Evolutionary conservation across 2,797 vertebrate species (phyloP), one percentile per base, ranked within the genome.

Genomic region (Lepus oiostolus): DNA sequence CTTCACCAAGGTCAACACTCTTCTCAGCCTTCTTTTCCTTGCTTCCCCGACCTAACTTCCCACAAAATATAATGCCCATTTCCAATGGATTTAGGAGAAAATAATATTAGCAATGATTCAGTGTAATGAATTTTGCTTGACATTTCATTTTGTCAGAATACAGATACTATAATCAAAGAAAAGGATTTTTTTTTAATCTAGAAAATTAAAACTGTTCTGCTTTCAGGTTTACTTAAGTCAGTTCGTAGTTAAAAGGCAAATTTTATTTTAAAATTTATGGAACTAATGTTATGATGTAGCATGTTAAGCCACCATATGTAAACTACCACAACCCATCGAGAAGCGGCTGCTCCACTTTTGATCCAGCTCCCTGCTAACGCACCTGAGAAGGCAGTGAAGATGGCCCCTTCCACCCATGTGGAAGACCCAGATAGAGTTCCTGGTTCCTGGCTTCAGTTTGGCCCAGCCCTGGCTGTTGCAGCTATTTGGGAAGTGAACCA

Each of bases 231-330:
- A 88, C 52, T 90, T 77, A 76, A 81, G 68, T 65, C 30, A 75
- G 42, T 94, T 92, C 63, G 81, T 3, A 85, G 47, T 65, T 95
- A 83, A 94, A 94, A 93, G 80, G n/a, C 11, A 35, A 93, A 11
- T 77, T 38, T 65, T 58, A 14, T 58, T 58, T 58, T 58, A 14
- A 13, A 58, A 58, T 58, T 58, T 58, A 58, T 58, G 54, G 54
- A 17, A 17, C 17, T 17, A 58, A 17, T 16, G 54, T 17, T 58
- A 17, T 58, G 54, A 16, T 17, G 17, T 11, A 58, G 54, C 4
- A 17, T 13, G 54, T 58, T 58, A 58, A 58, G 54, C 54, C 54
- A 58, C 13, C 17, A 17, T 17, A 13, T 58, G 17, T 17, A 58
- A 58, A 58, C 54, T 58, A 58, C 13, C 54, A 14, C 54, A 58